Evolutionary conservation across 1,140 invertebrate species (phyloP), one percentile per base, ranked within the genome.

Genomic region (Phymastichus coffea): DNA sequence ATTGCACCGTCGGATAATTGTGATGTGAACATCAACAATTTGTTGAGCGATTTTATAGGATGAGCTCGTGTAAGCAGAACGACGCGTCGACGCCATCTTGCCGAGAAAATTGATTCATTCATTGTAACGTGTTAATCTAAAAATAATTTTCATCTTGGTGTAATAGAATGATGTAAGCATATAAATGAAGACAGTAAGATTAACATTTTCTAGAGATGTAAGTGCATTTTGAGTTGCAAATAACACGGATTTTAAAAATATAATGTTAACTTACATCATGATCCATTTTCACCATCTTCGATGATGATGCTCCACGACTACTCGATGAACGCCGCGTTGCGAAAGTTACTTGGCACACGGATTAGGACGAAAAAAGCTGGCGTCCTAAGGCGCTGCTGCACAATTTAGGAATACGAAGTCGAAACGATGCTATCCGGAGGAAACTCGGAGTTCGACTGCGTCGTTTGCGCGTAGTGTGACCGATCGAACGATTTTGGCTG

Each of bases 241-340:
- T n/a, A n/a, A n/a, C n/a, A n/a, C n/a, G n/a, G n/a, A n/a, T n/a
- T n/a, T n/a, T n/a, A n/a, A n/a, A n/a, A n/a, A n/a, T n/a, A n/a
- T 48, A 14, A 41, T n/a, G 28, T 33, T 25, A 35, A 73, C 76
- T 77, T 57, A 79, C 77, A 48, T 79, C 77, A 33, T 79, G 77
- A 1, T 79, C 77, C 77, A 79, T 77, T 40, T 79, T 79, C 48
- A 79, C 76, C 77, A 79, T 79, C 55, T 73, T 77, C 41, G 30
- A 43, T 8, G 57, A 63, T 30, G 63, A 49, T 51, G 52, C 38
- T 38, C 19, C 43, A 9, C 54, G 56, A 57, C 33, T 51, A 44
- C 52, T 54, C 17, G 52, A 56, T n/a, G 56, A 56, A n/a, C 59
- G 51, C 59, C 59, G 51, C 59, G 59, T 61, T 26, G 19, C 59